Conservation (phyloP, 2,113 vertebrate species). For the Macrotus californicus region DNA sequence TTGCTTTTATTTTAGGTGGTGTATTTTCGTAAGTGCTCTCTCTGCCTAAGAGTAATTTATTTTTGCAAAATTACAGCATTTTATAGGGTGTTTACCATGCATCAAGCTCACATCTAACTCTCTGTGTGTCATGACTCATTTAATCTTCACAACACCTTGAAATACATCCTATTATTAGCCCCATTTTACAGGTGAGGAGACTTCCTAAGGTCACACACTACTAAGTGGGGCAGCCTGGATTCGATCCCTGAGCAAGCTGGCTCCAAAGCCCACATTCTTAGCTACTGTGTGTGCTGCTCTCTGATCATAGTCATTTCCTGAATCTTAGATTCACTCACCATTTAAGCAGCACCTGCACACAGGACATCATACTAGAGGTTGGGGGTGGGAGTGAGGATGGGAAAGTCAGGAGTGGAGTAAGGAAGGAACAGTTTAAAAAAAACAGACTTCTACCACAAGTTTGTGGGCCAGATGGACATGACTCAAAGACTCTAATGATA, state of each 20-base stretch:
- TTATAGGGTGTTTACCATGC: background rate
- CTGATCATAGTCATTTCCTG: background rate
- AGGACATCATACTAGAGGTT: background rate
- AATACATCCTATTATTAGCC: background rate
- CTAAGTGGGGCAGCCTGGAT: background rate
- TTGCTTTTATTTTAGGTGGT: background rate
- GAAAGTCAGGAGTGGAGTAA: background rate
- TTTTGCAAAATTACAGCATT: background rate
- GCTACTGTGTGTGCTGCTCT: background rate
- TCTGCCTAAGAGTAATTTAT: background rate
- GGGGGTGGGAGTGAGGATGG: too few relatives aligned
- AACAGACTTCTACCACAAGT: background rate
- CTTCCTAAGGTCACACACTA: background rate
- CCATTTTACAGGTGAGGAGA: background rate
- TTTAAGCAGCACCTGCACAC: background rate
- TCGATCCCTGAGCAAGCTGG: background rate
- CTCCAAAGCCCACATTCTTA: background rate
- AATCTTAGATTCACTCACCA: background rate
- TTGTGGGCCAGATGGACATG: background rate
- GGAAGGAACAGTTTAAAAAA: background rate
- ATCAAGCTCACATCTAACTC: background rate
- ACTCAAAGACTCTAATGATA: rapidly evolving
- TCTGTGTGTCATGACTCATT: background rate
- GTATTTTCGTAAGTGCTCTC: slow-evolving; percentile 10
- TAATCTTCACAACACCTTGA: background rate